Evolutionary conservation across 2,113 vertebrate genomes (phyloP).

Genomic region (Ciconia maguari): DNA sequence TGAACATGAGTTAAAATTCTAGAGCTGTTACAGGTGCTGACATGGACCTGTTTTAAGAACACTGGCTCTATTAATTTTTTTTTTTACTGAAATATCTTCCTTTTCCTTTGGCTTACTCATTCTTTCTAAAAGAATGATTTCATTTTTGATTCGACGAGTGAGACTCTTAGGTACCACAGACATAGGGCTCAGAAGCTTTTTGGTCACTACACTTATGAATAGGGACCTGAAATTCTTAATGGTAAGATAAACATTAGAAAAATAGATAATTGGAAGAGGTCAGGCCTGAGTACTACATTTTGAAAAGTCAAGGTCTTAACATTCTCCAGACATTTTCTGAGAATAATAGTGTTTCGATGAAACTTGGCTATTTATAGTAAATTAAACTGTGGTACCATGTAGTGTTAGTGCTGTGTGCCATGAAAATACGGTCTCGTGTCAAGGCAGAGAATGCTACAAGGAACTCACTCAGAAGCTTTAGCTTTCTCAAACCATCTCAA

Average conservation of each 20-base stretch:
- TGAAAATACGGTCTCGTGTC: not conserved
- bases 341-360: not conserved
- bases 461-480: not conserved
- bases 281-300: not conserved
- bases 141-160: not conserved
- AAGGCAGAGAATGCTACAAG: not conserved
- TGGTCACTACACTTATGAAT: not conserved
- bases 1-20: not conserved
- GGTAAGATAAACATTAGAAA: not conserved
- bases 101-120: not conserved
- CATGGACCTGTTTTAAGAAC: not conserved
- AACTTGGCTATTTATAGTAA: not conserved
- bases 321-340: not conserved
- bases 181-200: not conserved
- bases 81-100: not conserved
- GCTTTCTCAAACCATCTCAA: not conserved
- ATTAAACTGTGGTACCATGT: not conserved
- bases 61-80: not conserved
- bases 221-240: not conserved
- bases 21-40: not conserved
- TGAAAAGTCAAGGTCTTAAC: not conserved
- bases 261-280: accelerated
- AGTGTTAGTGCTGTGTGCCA: not conserved
- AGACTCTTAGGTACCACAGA: not conserved
- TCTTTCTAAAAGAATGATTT: not conserved